Evolutionary conservation across 2,888 invertebrate genomes (phyloP), one percentile per base, ranked within the genome.

Genomic region (Nomada ferruginata): DNA sequence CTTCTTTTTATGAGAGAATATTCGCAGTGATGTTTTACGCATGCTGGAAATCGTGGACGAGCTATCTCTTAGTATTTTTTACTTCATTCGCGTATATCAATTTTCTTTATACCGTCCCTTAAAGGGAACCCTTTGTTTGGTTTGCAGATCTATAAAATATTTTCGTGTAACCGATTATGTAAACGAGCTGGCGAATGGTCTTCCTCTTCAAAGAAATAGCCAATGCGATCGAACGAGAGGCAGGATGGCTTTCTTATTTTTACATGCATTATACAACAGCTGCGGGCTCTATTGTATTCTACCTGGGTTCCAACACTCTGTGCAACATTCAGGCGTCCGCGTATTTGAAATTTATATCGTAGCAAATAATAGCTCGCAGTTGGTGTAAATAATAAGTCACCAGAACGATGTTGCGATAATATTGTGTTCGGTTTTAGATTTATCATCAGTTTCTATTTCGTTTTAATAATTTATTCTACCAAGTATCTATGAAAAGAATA

Each of bases 221-320:
- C 50, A 44, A 55, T 59, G n/a, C 68, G 63, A 59, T 69, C 63
- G 68, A 44, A 26, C 13, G 11, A 11, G 11, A 42, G 42, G 15
- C 18, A 18, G 11, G 44, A 68, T 44, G 52, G 13, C 29, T 44
- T 65, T 69, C 36, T 76, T 65, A 59, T 65, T 65, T 70, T 59
- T 59, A 23, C 23, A 76, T 69, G 76, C 59, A 79, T 79, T 76
- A 76, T 65, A 79, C 69, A 70, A 20, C 18, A 57, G 55, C 42
- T 29, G 23, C 13, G 26, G 13, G 3, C 42, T 52, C 20, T 11
- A 44, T 53, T 60, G 70, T 47, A 20, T n/a, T 1, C 18, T 29
- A 53, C 47, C 23, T n/a, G 18, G 53, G 36, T 20, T 53, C 66
- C 15, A 66, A 9, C 26, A 70, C 29, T 36, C 11, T 9, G 20